These are phyloP conservation scores for Scyliorhinus canicula DNA, from an alignment of 2,797 vertebrate genomes.

Conservation along the genomic window DNA sequence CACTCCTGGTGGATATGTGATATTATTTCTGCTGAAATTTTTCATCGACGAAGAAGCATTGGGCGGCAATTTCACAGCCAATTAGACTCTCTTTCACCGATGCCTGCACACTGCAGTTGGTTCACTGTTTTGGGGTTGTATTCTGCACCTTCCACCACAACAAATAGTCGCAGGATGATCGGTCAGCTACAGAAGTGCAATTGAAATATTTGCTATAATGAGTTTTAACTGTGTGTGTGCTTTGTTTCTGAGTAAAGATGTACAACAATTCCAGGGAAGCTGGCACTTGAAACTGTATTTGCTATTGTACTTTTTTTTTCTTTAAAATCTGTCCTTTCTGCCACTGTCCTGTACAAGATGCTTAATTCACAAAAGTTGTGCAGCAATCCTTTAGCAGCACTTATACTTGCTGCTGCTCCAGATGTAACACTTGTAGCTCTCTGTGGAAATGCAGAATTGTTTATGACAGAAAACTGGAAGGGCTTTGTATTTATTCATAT, in stretches of 20 bases:
- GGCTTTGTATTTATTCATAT: neutral
- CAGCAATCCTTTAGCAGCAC: neutral
- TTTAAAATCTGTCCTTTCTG: neutral
- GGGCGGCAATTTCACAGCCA: neutral
- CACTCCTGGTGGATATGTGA: neutral
- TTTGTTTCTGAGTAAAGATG: neutral
- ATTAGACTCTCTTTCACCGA: neutral
- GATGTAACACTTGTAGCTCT: neutral
- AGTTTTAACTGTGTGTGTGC: neutral
- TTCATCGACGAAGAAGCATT: neutral
- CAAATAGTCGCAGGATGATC: neutral
- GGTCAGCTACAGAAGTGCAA: neutral
- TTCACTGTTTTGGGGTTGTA: neutral
- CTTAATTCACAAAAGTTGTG: neutral
- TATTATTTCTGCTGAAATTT: neutral
- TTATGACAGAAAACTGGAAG: neutral
- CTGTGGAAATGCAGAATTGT: slow-evolving; percentile 8
- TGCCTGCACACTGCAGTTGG: neutral
- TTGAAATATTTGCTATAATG: neutral
- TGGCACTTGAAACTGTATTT: neutral
- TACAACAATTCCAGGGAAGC: neutral
- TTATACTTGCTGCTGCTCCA: neutral
- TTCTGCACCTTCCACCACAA: neutral
- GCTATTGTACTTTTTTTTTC: neutral
- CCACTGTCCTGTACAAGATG: neutral